Conservation (phyloP, 2,113 vertebrate genomes). For the Tyto alba region DNA sequence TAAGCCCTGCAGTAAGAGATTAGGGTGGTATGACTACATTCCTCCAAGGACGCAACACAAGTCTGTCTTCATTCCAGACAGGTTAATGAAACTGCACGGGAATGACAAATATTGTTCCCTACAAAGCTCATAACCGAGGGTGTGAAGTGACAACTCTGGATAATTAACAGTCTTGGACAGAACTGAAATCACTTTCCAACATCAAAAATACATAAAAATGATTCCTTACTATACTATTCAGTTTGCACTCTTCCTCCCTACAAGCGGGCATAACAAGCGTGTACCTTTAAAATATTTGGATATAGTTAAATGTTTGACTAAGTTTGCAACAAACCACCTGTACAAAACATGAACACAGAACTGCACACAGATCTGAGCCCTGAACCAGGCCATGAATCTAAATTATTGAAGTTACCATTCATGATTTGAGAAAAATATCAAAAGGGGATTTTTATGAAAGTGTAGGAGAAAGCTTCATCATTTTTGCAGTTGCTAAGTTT, state of each 20-base stretch:
- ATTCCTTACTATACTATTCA: neutral
- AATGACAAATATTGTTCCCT: slow-evolving; percentile 30
- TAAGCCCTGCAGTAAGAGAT: neutral
- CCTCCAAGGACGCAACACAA: slow-evolving; percentile 58
- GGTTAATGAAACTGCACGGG: slow-evolving; percentile 38
- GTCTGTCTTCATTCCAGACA: slow-evolving; percentile 61
- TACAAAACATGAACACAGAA: neutral
- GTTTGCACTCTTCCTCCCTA: neutral
- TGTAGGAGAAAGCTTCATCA: neutral
- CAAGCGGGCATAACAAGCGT: neutral
- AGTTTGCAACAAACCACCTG: neutral
- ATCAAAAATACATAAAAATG: neutral
- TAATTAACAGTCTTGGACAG: slow-evolving; percentile 18
- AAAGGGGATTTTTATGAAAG: neutral
- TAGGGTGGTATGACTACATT: slow-evolving; percentile 55
- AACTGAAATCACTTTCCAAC: neutral
- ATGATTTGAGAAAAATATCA: neutral
- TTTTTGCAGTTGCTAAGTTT: neutral
- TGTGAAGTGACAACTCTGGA: neutral
- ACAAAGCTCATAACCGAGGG: slow-evolving; percentile 22
- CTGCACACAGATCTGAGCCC: neutral
- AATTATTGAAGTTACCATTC: neutral
- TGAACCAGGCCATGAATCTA: neutral
- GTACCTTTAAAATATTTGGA: neutral
- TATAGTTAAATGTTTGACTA: neutral